Percentiles rank a stretch among this genome's conserved stretches.
Conservation (phyloP, 2,113 vertebrate genomes). For the Equus quagga region DNA sequence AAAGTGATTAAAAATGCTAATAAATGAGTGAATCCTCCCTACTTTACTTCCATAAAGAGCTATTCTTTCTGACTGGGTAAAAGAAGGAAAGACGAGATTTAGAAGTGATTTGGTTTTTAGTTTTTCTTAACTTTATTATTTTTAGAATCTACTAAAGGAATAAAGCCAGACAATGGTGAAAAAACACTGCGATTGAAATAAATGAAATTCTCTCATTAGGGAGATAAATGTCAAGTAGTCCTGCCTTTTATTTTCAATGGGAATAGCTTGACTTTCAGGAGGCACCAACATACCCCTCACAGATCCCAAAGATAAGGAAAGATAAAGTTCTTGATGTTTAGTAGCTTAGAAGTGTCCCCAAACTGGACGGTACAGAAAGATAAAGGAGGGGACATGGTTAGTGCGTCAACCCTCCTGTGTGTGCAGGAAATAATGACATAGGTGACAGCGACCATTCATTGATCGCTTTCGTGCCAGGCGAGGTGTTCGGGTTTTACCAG, state of each 20-base stretch:
- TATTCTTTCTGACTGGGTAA: background rate
- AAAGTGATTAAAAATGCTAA: background rate
- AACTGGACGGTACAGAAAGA: background rate
- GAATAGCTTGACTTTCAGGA: background rate
- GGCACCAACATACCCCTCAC: rapidly evolving
- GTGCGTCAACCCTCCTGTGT: rapidly evolving
- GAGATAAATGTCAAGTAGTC: background rate
- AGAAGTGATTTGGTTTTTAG: background rate
- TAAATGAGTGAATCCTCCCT: background rate
- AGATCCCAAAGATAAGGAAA: background rate
- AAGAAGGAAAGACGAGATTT: background rate
- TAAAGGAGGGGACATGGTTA: rapidly evolving
- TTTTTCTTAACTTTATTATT: background rate
- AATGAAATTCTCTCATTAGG: background rate
- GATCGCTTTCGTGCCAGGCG: rapidly evolving
- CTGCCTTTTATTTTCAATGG: background rate
- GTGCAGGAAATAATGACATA: rapidly evolving
- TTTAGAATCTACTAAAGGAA: background rate
- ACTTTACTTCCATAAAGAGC: background rate
- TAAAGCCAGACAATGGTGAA: background rate
- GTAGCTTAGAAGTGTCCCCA: rapidly evolving
- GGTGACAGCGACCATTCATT: rapidly evolving
- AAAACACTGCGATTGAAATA: background rate
- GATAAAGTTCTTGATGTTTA: rapidly evolving
- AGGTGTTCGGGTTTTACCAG: rapidly evolving